Conservation (phyloP, 2,113 vertebrate species). For the Felis catus region DNA sequence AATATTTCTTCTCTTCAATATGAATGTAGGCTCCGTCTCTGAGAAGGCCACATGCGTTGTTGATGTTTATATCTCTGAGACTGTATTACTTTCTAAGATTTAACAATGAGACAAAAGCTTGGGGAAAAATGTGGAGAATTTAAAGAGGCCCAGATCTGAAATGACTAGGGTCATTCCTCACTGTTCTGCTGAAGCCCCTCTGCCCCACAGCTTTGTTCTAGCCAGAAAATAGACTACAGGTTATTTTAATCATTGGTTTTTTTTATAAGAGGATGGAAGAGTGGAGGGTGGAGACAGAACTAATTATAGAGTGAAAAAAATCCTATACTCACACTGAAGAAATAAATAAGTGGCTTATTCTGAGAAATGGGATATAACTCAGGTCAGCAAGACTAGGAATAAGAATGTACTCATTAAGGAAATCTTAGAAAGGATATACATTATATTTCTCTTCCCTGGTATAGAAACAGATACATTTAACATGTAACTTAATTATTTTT, state of each 20-base stretch:
- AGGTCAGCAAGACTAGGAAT: background rate
- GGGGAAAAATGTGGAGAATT: background rate
- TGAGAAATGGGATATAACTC: background rate
- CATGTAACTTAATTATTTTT: background rate
- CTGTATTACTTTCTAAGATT: constrained; percentile 16
- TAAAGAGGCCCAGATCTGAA: background rate
- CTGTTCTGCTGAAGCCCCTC: background rate
- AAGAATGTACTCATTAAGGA: background rate
- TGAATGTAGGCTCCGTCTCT: background rate
- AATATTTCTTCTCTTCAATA: constrained; percentile 24
- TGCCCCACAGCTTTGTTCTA: background rate
- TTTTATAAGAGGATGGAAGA: background rate
- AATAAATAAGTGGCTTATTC: background rate
- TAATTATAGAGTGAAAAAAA: background rate
- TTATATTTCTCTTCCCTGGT: background rate
- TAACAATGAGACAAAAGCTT: background rate
- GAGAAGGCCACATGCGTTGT: background rate
- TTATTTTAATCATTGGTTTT: background rate
- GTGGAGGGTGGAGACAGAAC: background rate
- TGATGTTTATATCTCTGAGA: background rate
- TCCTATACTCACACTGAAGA: background rate
- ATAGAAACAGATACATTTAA: background rate
- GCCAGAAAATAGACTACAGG: background rate
- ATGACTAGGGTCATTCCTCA: background rate
- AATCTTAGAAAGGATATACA: background rate